Evolutionary conservation across 1,140 invertebrate species (phyloP), one percentile per base, ranked within the genome.

Genomic region (Leptinotarsa undecemlineata): DNA sequence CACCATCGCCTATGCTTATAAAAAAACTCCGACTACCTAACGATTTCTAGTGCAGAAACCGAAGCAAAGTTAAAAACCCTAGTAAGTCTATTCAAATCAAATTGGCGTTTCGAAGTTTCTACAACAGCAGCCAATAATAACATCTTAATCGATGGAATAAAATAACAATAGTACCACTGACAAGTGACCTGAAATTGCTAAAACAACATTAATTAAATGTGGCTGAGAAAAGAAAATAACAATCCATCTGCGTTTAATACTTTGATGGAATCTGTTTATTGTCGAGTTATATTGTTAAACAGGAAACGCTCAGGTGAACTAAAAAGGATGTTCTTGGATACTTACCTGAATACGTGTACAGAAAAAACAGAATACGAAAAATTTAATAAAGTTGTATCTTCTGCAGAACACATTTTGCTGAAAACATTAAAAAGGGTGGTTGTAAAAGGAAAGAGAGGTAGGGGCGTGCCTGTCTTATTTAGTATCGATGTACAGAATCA

Each of bases 91-190:
- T 57, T 71, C 17, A 21, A 57, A 26, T n/a, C 51, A 6, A 57
- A 71, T 23, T 82, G 70, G 74, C 61, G 48, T 26, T 77, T 68
- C 64, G 78, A 80, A 51, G 64, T 79, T 51, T 80, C 78, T 26
- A 64, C 26, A 62, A 79, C 82, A 71, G 80, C 83, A 13, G 72
- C 76, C 13, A 71, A 72, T 26, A 78, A 82, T 77, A 83, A 48
- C 80, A 82, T 74, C 71, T 69, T 23, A 83, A 82, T 21, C 83
- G 82, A 75, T 82, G 75, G 78, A 82, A 82, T 60, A 82, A 82
- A 64, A 63, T 82, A 72, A 83, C 80, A 48, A 81, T 83, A 19
- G 76, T 83, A 11, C 82, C 81, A 15, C 76, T 84, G 42, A 81
- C 82, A 20, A 80, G 76, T 78, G 83, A 84, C 69, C 76, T 83